These are phyloP conservation scores for Haliaeetus leucogaster DNA, from an alignment of 2,113 vertebrate genomes.

Conservation along the genomic window DNA sequence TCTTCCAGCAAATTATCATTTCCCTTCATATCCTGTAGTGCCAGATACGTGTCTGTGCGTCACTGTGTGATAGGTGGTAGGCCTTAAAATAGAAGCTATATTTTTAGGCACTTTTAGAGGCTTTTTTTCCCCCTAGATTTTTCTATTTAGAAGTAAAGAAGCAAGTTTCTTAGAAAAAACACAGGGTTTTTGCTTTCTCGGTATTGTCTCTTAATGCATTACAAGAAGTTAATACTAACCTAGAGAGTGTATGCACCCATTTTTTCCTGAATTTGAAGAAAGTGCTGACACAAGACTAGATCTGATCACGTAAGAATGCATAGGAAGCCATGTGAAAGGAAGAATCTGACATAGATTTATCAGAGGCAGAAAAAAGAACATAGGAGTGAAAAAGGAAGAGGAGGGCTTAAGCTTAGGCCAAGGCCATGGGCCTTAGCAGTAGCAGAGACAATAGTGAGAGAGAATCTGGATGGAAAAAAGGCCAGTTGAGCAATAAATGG, in stretches of 20 bases:
- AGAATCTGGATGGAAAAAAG: background rate
- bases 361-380: background rate
- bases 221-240: background rate
- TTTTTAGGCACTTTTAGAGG: background rate
- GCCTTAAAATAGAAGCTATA: background rate
- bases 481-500: background rate
- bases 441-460: background rate
- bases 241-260: background rate
- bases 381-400: background rate
- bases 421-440: background rate
- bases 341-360: background rate
- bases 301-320: background rate
- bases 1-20: background rate
- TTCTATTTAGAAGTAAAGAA: background rate
- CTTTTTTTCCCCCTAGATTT: background rate
- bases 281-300: background rate
- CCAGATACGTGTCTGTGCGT: fast-evolving
- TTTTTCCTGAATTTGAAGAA: background rate
- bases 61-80: background rate
- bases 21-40: background rate
- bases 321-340: background rate
- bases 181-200: background rate
- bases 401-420: background rate
- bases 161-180: background rate
- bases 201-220: background rate